These are phyloP conservation scores for Tetrax tetrax DNA, from an alignment of 2,113 vertebrate genomes.

Conservation along the genomic window DNA sequence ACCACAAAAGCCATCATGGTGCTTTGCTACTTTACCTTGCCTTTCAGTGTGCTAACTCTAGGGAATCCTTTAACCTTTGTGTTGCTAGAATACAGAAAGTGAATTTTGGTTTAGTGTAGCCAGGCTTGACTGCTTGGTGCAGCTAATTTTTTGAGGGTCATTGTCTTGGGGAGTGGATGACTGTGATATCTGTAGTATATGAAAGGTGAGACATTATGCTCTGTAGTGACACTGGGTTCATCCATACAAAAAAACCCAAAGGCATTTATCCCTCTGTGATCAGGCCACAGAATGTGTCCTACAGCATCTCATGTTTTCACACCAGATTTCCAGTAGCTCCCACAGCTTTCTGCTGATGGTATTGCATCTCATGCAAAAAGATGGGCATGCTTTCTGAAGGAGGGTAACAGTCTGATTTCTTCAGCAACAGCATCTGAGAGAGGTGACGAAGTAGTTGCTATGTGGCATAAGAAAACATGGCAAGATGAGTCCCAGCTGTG, in stretches of 20 bases:
- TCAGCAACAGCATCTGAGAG: neutral
- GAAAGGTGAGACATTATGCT: neutral
- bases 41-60: neutral
- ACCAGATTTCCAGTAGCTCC: neutral
- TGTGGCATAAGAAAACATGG: neutral
- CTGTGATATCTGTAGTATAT: neutral
- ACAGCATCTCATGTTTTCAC: neutral
- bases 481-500: neutral
- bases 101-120: neutral
- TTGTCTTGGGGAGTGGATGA: neutral
- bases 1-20: conserved; percentile 34
- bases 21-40: conserved; percentile 26
- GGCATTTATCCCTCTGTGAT: neutral
- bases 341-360: neutral
- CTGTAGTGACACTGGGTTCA: neutral
- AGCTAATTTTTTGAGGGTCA: neutral
- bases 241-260: neutral
- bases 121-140: neutral
- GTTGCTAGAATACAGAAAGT: neutral
- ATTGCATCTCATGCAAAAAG: neutral
- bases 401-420: neutral
- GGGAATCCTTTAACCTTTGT: conserved; percentile 19
- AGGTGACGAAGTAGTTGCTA: neutral
- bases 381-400: neutral
- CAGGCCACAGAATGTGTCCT: neutral